A percentile compares a stretch with the other conserved stretches of the same genome.
Evolutionary conservation across 2,113 vertebrate species (phyloP).

Genomic region (Kryptolebias marmoratus): DNA sequence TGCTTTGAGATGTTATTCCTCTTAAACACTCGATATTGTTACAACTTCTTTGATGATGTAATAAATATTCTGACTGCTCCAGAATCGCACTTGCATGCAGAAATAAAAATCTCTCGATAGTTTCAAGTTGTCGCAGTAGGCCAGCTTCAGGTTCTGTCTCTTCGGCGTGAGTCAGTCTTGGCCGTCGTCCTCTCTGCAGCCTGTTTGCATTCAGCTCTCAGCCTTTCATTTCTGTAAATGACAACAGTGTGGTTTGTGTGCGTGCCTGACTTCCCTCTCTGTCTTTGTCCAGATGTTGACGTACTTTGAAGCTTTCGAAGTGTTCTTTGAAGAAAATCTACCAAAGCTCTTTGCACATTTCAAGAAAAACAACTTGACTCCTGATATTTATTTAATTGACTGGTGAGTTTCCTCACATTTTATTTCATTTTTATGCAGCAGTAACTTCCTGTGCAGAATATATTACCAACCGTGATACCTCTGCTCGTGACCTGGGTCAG

Average conservation of each 20-base stretch:
- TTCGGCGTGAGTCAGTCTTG: background rate
- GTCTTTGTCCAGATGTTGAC: conserved; percentile 89
- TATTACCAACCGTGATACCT: background rate
- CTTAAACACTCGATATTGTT: too few relatives aligned
- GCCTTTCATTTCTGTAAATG: background rate
- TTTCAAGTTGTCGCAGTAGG: too few relatives aligned
- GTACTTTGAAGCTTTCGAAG: conserved; percentile 96
- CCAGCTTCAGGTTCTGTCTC: background rate
- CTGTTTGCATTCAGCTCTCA: background rate
- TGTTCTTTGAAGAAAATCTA: conserved; percentile 98
- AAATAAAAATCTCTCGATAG: background rate
- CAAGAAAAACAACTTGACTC: conserved; percentile 93
- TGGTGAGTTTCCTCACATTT: conserved; percentile 81
- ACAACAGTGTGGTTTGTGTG: background rate
- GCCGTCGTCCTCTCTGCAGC: background rate
- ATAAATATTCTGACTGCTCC: too few relatives aligned
- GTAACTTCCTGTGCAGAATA: background rate
- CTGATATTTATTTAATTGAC: conserved; percentile 98
- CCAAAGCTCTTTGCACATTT: conserved; percentile 98
- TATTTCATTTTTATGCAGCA: background rate
- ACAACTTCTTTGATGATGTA: too few relatives aligned
- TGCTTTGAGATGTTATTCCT: too few relatives aligned
- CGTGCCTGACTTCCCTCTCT: conserved; percentile 4
- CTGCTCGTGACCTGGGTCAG: background rate
- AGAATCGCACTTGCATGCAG: too few relatives aligned